Evolutionary conservation across 2,797 vertebrate genomes (phyloP).

Genomic region (Danionella dracula): DNA sequence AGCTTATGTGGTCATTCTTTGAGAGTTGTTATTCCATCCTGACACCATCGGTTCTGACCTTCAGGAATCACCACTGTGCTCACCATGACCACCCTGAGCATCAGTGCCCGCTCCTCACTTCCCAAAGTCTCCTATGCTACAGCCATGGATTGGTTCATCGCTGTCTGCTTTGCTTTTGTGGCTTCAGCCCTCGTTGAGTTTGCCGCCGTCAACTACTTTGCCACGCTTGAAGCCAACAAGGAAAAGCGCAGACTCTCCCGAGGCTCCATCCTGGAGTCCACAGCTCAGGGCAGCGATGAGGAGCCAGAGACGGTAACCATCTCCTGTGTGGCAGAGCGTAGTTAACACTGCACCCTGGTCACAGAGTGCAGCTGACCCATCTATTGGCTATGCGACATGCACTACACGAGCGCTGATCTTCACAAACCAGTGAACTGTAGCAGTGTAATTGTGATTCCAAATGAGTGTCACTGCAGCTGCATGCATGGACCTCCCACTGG

Average conservation of each 20-base stretch:
- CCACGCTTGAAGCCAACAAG: constrained; percentile 77
- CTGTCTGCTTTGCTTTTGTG: constrained; percentile 96
- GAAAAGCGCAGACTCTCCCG: constrained; percentile 67
- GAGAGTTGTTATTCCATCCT: too few relatives aligned
- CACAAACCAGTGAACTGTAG: neutral
- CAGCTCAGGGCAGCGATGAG: constrained; percentile 70
- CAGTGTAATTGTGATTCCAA: constrained; percentile 13
- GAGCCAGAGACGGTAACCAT: constrained; percentile 68
- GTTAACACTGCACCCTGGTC: neutral
- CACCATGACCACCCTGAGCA: constrained; percentile 98
- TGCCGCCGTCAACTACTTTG: constrained; percentile 95
- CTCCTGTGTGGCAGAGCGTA: neutral
- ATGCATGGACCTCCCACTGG: neutral
- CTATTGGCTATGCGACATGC: neutral
- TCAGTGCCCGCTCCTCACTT: constrained; percentile 93
- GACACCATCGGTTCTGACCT: neutral
- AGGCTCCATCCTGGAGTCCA: constrained; percentile 69
- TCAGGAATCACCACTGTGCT: constrained; percentile 94
- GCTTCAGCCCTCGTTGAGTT: constrained; percentile 95
- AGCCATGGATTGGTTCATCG: constrained; percentile 99
- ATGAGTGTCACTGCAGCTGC: constrained; percentile 9
- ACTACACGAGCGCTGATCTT: neutral
- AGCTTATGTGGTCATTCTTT: too few relatives aligned
- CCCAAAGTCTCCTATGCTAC: constrained; percentile 97
- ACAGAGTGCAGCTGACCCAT: neutral